A percentile compares a stretch with the other conserved stretches of the same genome.
Conservation (phyloP, 2,797 vertebrate species). For the Hoplostethus atlanticus region DNA sequence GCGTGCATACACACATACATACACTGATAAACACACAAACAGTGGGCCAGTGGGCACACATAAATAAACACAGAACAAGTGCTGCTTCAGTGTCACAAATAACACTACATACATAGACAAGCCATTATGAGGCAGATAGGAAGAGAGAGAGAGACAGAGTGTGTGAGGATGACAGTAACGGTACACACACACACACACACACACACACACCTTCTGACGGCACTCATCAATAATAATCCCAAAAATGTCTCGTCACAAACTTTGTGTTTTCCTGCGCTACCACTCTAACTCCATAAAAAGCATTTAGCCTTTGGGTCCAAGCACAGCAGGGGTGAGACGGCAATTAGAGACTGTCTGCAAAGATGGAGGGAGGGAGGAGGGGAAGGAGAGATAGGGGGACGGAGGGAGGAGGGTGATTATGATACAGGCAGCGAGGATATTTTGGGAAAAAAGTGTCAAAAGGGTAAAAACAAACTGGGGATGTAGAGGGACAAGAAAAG, state of each 20-base stretch:
- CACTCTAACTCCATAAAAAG: conserved; percentile 68
- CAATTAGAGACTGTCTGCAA: conserved; percentile 80
- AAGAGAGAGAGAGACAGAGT: conserved; percentile 9
- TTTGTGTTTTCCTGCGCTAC: conserved; percentile 65
- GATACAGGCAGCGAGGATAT: conserved; percentile 38
- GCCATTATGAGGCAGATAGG: conserved; percentile 33
- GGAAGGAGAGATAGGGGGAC: conserved; percentile 51
- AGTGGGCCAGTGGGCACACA: background rate
- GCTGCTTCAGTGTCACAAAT: conserved; percentile 46
- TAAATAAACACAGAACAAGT: conserved; percentile 7
- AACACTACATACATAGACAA: conserved; percentile 36
- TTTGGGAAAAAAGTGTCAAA: conserved; percentile 16
- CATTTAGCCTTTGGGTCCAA: conserved; percentile 82
- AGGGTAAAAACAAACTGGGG: conserved; percentile 10
- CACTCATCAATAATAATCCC: conserved; percentile 78
- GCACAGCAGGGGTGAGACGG: conserved; percentile 78
- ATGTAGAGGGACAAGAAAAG: conserved; percentile 25
- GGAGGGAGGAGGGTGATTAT: conserved; percentile 49
- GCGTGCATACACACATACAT: background rate
- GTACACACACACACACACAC: conserved; percentile 56
- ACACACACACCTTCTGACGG: conserved; percentile 64
- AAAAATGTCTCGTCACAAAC: conserved; percentile 49
- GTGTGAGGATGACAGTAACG: conserved; percentile 43
- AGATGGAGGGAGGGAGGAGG: conserved; percentile 33
- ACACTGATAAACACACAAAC: conserved; percentile 9